These are phyloP conservation scores for Desoria tigrina DNA, from an alignment of 2,888 invertebrate species.

Conservation along the genomic window DNA sequence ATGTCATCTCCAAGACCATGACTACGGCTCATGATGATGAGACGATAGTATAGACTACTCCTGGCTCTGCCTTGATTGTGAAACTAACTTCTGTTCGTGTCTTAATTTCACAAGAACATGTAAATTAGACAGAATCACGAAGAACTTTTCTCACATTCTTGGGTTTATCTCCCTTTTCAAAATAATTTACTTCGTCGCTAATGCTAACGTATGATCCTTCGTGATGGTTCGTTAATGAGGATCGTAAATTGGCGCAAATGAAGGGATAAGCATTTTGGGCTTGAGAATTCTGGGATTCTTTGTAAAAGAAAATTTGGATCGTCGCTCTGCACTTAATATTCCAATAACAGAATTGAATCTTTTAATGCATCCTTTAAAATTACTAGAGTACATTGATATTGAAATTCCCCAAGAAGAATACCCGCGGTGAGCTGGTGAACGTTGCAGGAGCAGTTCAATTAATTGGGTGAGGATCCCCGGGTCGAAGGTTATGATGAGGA, in stretches of 20 bases:
- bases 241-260: neutral
- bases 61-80: constrained; percentile 1
- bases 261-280: constrained; percentile 2
- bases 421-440: neutral
- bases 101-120: constrained; percentile 16
- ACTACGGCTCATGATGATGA: neutral
- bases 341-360: no score
- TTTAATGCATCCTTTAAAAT: no score
- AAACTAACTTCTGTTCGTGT: constrained; percentile 1
- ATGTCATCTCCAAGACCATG: constrained; percentile 5
- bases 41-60: neutral
- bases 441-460: constrained; percentile 27
- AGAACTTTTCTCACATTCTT: constrained; percentile 4
- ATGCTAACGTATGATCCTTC: constrained; percentile 3
- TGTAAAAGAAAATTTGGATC: constrained; percentile 2
- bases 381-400: no score
- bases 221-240: constrained; percentile 6
- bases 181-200: constrained; percentile 2
- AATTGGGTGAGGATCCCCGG: constrained; percentile 43
- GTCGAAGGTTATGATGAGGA: constrained; percentile 26
- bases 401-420: neutral
- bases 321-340: neutral
- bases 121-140: constrained; percentile 14
- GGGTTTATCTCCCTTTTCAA: neutral
- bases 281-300: neutral